A percentile compares a stretch with the other conserved stretches of the same genome.
These are phyloP conservation scores for Thereva unica DNA, from an alignment of 2,888 invertebrate genomes.

Conservation along the genomic window DNA sequence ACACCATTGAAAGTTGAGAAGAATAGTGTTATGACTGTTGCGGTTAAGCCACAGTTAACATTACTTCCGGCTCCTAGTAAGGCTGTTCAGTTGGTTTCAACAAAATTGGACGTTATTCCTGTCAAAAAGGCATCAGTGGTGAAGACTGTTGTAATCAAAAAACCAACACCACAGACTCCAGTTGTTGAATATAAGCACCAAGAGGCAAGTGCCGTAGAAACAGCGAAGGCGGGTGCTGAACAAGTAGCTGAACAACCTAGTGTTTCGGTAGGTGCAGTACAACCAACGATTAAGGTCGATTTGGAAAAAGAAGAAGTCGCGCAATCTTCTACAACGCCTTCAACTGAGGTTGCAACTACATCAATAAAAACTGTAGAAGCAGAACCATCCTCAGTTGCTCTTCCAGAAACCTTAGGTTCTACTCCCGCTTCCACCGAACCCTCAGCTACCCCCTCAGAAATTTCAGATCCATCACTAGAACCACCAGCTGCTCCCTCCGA, in stretches of 20 bases:
- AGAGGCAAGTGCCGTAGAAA: not conserved
- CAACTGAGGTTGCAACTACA: no score
- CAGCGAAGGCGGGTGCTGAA: not conserved
- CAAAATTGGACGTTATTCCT: constrained; percentile 4
- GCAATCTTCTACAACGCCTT: no score
- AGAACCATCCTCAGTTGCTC: not conserved
- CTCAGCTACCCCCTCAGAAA: not conserved
- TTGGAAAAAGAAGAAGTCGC: not conserved
- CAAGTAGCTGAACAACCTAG: not conserved
- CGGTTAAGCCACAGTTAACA: constrained; percentile 14
- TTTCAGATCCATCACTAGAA: no score
- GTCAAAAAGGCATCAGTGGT: not conserved
- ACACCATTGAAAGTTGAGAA: constrained; percentile 18
- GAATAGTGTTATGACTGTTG: not conserved
- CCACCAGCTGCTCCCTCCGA: no score
- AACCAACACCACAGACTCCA: not conserved
- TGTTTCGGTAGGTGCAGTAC: not conserved
- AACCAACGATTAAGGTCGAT: not conserved
- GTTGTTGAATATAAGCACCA: not conserved
- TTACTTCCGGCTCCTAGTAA: constrained; percentile 10
- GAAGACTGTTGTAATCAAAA: not conserved
- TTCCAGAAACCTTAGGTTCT: not conserved
- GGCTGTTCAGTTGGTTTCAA: constrained; percentile 19
- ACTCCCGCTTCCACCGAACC: not conserved
- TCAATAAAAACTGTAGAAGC: not conserved